Conservation (phyloP, 2,797 vertebrate genomes). For the Periophthalmus magnuspinnatus region DNA sequence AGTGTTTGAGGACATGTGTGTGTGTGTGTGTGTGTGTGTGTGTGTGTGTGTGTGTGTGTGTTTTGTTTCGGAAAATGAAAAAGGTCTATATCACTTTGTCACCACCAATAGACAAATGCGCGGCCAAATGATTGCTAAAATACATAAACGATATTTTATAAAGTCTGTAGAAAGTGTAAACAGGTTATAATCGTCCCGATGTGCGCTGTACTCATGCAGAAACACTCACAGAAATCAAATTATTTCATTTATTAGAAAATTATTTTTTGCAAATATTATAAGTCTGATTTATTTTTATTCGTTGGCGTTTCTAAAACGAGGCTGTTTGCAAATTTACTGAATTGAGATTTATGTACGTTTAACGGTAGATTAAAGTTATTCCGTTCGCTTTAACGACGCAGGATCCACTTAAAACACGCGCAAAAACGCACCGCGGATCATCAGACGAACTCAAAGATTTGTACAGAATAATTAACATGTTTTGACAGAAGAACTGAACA, state of each 20-base stretch:
- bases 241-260: not conserved
- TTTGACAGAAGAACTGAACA: slow-evolving; percentile 2
- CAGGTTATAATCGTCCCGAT: not conserved
- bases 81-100: too few relatives aligned
- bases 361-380: not conserved
- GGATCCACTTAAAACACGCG: too few relatives aligned
- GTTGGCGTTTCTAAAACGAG: not conserved
- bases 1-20: not conserved
- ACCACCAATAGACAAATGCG: too few relatives aligned
- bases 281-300: not conserved
- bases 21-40: too few relatives aligned
- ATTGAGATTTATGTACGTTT: not conserved
- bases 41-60: too few relatives aligned
- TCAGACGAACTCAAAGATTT: not conserved
- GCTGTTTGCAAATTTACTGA: not conserved
- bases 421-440: not conserved
- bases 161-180: too few relatives aligned
- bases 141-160: too few relatives aligned
- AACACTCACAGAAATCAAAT: not conserved
- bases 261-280: not conserved
- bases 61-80: too few relatives aligned
- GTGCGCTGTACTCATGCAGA: not conserved
- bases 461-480: not conserved
- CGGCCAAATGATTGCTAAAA: too few relatives aligned
- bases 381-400: slow-evolving; percentile 1